These are phyloP conservation scores for Astyanax mexicanus DNA, from an alignment of 2,797 vertebrate genomes.

Conservation along the genomic window DNA sequence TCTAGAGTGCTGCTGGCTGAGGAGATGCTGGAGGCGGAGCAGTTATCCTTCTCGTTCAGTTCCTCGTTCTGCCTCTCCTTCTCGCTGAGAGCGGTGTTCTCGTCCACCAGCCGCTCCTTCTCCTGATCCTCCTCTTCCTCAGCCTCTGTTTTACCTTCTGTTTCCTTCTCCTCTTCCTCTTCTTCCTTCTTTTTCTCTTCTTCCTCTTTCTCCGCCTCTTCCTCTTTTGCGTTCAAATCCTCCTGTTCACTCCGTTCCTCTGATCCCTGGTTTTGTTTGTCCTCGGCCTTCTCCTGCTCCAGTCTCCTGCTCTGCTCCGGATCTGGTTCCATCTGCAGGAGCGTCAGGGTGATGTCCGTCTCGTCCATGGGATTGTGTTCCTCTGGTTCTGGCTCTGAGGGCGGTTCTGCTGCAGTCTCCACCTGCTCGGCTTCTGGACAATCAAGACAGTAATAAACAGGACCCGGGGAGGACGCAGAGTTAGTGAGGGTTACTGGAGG, in stretches of 20 bases:
- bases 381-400: conserved; percentile 55
- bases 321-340: conserved; percentile 46
- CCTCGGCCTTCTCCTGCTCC: no score
- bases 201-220: no score
- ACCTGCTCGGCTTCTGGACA: conserved; percentile 54
- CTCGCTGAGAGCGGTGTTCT: conserved; percentile 88
- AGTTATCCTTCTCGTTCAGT: conserved; percentile 97
- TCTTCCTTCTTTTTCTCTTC: conserved; percentile 57
- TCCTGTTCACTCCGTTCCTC: conserved; percentile 34
- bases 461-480: no score
- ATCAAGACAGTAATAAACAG: conserved; percentile 23
- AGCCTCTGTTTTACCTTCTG: conserved; percentile 67
- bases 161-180: conserved; percentile 62
- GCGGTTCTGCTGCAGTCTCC: conserved; percentile 60
- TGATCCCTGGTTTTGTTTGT: conserved; percentile 1
- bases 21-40: conserved; percentile 97
- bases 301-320: conserved; percentile 45
- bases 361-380: conserved; percentile 48
- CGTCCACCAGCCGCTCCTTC: conserved; percentile 81
- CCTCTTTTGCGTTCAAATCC: conserved; percentile 25
- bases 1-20: conserved; percentile 97
- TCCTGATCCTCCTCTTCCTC: conserved; percentile 75
- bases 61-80: conserved; percentile 98
- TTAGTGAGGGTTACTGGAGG: conserved; percentile 10
- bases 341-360: conserved; percentile 40